Conservation (phyloP, 2,113 vertebrate genomes). For the Columbina picui region DNA sequence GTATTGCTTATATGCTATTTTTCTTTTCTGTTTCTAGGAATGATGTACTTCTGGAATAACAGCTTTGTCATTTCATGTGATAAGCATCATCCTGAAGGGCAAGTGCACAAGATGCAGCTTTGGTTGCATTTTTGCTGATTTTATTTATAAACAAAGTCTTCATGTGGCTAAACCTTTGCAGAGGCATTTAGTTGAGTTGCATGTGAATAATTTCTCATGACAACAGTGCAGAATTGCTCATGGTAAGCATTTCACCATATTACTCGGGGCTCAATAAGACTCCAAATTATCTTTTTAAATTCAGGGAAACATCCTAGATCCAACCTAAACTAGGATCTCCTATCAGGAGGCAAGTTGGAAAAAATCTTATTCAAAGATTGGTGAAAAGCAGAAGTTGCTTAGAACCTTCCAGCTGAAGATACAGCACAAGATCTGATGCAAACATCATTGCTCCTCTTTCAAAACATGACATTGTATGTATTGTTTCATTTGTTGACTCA, state of each 20-base stretch:
- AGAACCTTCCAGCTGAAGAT: not conserved
- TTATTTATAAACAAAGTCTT: not conserved
- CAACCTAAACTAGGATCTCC: not conserved
- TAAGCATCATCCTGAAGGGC: not conserved
- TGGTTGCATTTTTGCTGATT: not conserved
- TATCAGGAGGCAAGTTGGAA: not conserved
- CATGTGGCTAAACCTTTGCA: not conserved
- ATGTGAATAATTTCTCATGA: not conserved
- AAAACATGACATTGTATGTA: constrained; percentile 38
- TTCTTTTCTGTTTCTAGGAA: not conserved
- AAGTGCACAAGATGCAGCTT: not conserved
- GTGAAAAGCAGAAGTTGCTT: constrained; percentile 11
- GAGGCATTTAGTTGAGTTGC: not conserved
- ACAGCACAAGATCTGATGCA: not conserved
- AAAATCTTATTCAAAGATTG: constrained; percentile 17
- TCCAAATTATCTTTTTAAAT: not conserved
- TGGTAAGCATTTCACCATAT: not conserved
- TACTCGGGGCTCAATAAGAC: not conserved
- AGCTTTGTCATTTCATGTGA: not conserved
- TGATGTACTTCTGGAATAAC: not conserved
- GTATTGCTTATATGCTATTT: not conserved
- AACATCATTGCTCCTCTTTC: not conserved
- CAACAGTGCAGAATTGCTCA: not conserved
- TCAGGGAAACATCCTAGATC: not conserved
- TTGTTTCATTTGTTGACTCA: constrained; percentile 44